phyloP scores from a whole-genome alignment of 2,888 invertebrate species.

The Pollenia amentaria region DNA sequence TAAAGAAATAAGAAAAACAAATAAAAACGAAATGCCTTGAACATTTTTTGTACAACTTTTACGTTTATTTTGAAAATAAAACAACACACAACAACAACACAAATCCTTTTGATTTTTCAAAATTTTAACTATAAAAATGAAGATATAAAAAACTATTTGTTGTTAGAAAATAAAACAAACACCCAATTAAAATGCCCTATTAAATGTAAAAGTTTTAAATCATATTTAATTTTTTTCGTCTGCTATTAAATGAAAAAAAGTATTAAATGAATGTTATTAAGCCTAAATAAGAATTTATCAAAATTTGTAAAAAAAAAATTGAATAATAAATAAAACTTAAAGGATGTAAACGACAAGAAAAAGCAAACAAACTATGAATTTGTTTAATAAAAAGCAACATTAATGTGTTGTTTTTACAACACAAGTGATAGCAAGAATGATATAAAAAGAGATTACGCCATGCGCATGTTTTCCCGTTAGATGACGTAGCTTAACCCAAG shows the following conservation, averaged over 20 bases:
- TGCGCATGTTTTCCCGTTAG: no score
- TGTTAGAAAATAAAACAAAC: constrained; percentile 19
- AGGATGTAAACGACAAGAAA: background rate
- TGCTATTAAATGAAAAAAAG: constrained; percentile 43
- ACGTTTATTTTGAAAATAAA: constrained; percentile 30
- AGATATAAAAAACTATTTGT: constrained; percentile 37
- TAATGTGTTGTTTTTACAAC: no score
- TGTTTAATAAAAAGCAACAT: constrained; percentile 28
- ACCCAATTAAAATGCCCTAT: constrained; percentile 36
- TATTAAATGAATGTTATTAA: constrained; percentile 64
- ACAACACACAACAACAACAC: background rate
- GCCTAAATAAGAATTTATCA: constrained; percentile 44
- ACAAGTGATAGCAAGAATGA: no score
- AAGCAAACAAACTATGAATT: constrained; percentile 16
- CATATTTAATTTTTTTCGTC: constrained; percentile 49
- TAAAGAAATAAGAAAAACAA: constrained; percentile 5
- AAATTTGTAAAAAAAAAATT: constrained; percentile 40
- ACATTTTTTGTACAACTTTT: constrained; percentile 60
- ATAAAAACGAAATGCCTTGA: constrained; percentile 69
- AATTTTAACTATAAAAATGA: constrained; percentile 54
- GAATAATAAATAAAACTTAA: constrained; percentile 8
- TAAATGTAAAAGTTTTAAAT: constrained; percentile 51
- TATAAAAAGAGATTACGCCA: no score
- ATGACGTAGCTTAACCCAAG: no score
- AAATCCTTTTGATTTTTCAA: constrained; percentile 23